A percentile compares a stretch with the other conserved stretches of the same genome.
These are phyloP conservation scores for Drosophila leonis DNA, from an alignment of 2,888 invertebrate genomes.

Conservation along the genomic window DNA sequence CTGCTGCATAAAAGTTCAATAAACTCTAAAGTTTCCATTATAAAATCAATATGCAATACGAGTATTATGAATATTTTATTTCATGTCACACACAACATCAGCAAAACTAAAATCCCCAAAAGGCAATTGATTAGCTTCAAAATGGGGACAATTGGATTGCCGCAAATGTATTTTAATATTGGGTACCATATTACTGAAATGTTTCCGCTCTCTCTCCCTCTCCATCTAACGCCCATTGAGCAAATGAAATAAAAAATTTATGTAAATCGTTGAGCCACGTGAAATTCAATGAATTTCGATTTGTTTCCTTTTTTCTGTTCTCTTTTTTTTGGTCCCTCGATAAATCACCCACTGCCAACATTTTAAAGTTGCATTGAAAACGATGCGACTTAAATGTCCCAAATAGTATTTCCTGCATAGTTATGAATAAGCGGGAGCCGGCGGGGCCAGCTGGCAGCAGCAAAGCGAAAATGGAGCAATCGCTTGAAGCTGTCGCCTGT, in stretches of 20 bases:
- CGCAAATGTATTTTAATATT: constrained; percentile 56
- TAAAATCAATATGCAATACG: constrained; percentile 72
- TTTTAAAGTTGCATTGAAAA: constrained; percentile 43
- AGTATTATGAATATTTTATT: constrained; percentile 72
- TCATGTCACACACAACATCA: constrained; percentile 25
- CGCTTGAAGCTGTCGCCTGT: constrained; percentile 42
- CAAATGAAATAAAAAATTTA: constrained; percentile 71
- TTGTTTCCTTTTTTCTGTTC: constrained; percentile 24
- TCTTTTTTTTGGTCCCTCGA: constrained; percentile 36
- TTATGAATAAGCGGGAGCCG: constrained; percentile 45
- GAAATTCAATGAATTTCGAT: constrained; percentile 68
- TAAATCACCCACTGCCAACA: constrained; percentile 47
- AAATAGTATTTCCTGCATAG: constrained; percentile 26
- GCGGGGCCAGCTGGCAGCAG: background rate
- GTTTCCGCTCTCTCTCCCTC: background rate
- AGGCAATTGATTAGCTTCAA: constrained; percentile 69
- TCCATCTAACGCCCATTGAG: constrained; percentile 29
- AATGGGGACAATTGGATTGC: constrained; percentile 51
- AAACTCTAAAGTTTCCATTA: constrained; percentile 53
- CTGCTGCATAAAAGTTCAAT: constrained; percentile 52
- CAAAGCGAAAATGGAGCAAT: constrained; percentile 32
- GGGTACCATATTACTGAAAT: constrained; percentile 19
- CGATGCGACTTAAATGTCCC: constrained; percentile 44
- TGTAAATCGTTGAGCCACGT: constrained; percentile 61
- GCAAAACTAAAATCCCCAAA: constrained; percentile 56